Base-by-base conservation (phyloP, 2,888 invertebrate species). In the Andrena chrysosceles region DNA sequence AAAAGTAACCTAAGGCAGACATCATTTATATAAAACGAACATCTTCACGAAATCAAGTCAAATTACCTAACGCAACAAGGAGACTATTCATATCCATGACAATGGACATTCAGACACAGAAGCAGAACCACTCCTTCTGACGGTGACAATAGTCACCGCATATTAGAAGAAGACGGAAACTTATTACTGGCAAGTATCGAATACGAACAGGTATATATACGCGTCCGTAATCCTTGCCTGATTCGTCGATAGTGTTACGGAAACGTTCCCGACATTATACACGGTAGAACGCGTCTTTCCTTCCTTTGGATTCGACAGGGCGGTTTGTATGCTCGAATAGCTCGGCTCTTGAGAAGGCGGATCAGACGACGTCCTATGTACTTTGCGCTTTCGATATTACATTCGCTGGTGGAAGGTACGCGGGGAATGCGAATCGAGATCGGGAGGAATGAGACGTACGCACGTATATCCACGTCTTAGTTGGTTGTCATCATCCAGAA, bases 321-420 rank as follows among this genome's bases (percentile, higher is more conserved):
- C 33, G 77, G 77, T 74, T 68, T 66, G 78, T 77, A 79, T 77
- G 79, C 83, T 79, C 75, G 87, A 78, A 85, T 87, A 77, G 80
- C 77, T 78, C 63, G 74, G 42, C 54, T 74, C 83, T 77, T 66
- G 33, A 60, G 78, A 80, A 88, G 89, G 70, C 81, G 83, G 85
- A 89, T 87, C 89, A 87, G 87, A 86, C 84, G 87, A 77, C 84
- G 77, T 80, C 70, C 77, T 86, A 84, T 88, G 85, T 85, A 85
- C 81, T 83, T 72, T 89, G 62, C 72, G 69, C 77, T 72, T 82
- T 84, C 82, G 84, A 89, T 89, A 88, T 88, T 88, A 84, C 89
- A 82, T 72, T 71, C 68, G 75, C 60, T 71, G 70, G 70, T 78
- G 49, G 63, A n/a, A 63, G 73, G 75, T 67, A 49, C 68, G 78